Base-by-base conservation (phyloP, 53 echinoderm and acorn worm species). In the Mesocentrotus franciscanus region DNA sequence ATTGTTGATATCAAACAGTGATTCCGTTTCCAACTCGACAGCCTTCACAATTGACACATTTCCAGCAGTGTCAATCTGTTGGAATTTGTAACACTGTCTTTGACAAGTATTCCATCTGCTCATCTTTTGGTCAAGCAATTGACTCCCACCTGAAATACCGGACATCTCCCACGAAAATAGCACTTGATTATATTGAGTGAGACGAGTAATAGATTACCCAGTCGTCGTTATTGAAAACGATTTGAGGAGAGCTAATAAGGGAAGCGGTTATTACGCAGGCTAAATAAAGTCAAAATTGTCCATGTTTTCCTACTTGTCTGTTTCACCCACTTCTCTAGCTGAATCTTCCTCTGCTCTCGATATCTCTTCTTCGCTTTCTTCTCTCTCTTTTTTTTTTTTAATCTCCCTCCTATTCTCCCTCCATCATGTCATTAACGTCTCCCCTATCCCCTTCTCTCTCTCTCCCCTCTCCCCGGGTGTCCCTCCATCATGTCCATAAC, bases 101-200 rank as follows among this genome's bases (percentile, higher is more conserved):
- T 58, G 59, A 58, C 58, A 87, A 59, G 3, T 87, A 27, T 29
- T 87, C 87, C 87, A 87, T 58, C 87, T 87, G 87, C 87, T 59
- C 34, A 34, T 87, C 56, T n/a, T n/a, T n/a, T 87, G 87, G 87
- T 58, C n/a, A 27, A 87, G 58, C 87, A 57, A 87, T 87, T 58
- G 9, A 87, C 58, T 57, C 87, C 87, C 87, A 87, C 87, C 87
- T 56, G 26, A 58, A 87, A 58, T 58, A n/a, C 57, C 18, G 12
- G 8, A 58, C 58, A 87, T 58, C 87, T 58, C 87, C 87, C 58
- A 56, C 87, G 58, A 58, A 58, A 87, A 87, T 87, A 87, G 17
- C 59, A n/a, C 59, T 87, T 20, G 33, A 81, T 57, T n/a, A 1
- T 10, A 87, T n/a, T n/a, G 87, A 56, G 5, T 26, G 11, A 57